Conservation (phyloP, 2,113 vertebrate genomes). For the Myocastor coypus region DNA sequence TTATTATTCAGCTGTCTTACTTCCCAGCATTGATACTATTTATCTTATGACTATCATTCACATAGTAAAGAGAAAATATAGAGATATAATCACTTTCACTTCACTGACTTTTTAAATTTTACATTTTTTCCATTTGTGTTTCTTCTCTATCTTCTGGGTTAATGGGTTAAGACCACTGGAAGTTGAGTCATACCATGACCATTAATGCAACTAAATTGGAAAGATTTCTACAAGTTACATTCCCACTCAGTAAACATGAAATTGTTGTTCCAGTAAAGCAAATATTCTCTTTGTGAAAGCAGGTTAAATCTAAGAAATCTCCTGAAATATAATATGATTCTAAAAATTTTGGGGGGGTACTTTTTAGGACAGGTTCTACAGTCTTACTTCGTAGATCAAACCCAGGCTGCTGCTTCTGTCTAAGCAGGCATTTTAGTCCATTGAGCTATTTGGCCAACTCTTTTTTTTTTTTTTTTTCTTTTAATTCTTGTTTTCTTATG, state of each 20-base stretch:
- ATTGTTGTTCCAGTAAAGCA: not conserved
- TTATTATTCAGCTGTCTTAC: not conserved
- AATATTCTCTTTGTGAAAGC: not conserved
- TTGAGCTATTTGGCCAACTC: no score
- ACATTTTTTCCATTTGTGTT: not conserved
- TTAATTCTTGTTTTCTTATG: constrained; percentile 3
- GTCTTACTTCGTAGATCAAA: no score
- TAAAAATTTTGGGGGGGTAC: not conserved
- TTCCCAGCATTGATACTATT: not conserved
- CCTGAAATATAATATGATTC: not conserved
- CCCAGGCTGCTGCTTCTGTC: no score
- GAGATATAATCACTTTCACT: not conserved
- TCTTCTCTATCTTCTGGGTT: not conserved
- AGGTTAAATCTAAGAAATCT: constrained; percentile 37
- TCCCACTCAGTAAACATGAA: not conserved
- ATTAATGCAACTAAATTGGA: not conserved
- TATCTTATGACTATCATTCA: not conserved
- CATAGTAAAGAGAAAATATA: not conserved
- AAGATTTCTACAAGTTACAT: not conserved
- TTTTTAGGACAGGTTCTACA: no score
- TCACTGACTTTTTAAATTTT: not conserved
- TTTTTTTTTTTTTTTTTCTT: no score
- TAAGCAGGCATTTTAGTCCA: no score
- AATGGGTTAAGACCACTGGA: not conserved
- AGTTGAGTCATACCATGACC: not conserved